Evolutionary conservation across 2,113 vertebrate species (phyloP), one percentile per base, ranked within the genome.

Genomic region (Colinus virginianus): DNA sequence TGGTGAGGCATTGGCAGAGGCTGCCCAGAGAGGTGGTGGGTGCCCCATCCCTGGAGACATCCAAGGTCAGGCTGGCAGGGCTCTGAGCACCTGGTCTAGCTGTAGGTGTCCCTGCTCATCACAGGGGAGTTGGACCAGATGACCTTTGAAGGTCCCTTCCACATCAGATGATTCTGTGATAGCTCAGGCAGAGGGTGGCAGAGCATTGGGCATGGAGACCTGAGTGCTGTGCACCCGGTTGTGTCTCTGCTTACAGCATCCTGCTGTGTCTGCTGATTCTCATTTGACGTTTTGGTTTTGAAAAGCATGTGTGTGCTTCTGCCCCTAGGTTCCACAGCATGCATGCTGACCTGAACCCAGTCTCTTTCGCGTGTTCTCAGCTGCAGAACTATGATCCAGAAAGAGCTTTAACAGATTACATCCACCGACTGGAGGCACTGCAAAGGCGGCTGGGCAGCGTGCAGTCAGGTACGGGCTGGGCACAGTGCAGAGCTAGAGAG

Each of bases 311-410:
- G 15, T 78, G 46, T 38, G 80, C 11, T 26, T 82, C 36, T 93
- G 78, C 46, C 70, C 34, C 13, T 62, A 99, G 99, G 98, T 98
- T 97, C 88, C 98, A 97, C 15, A 61, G 97, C 32, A 45, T 81
- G 75, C 95, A 93, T 5, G 11, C 94, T 6, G 97, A 98, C 17
- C 93, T 97, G 61, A 98, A 98, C 81, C 96, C 98, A 3, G 97
- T 96, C 12, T 96, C 98, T 25, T 96, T 98, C 43, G 74, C 98
- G 38, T 99, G 98, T 76, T 98, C 99, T 72, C 99, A 99, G 70
- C 98, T 99, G 87, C 99, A 99, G 97, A 99, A 98, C 96, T 99
- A 99, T 4, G 99, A 99, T 66, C 99, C 99, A 3, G 99, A 99
- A 82, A 97, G 99, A 85, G 98, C 99, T 25, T 97, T 99, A 71